These are phyloP conservation scores for Montipora foliosa DNA, from an alignment of 64 coral and sea anemone species.

Conservation along the genomic window DNA sequence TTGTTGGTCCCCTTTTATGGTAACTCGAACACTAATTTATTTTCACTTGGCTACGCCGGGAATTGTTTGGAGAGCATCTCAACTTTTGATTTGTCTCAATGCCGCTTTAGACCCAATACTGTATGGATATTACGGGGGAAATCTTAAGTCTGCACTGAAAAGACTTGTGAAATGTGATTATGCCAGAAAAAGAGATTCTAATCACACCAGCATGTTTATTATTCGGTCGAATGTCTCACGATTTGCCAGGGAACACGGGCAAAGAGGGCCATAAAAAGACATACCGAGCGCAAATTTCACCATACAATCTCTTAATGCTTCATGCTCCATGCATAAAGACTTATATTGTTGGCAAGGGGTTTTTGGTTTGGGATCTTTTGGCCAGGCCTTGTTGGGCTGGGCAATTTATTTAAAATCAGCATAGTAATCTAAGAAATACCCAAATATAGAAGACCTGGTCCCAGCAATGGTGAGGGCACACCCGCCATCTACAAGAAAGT, in stretches of 20 bases:
- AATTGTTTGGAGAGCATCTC: conserved; percentile 23
- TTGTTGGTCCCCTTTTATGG: conserved; percentile 39
- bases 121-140: conserved; percentile 23
- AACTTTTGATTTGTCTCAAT: conserved; percentile 35
- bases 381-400: no score
- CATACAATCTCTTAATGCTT: background rate
- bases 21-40: conserved; percentile 17
- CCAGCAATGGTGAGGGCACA: no score
- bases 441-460: no score
- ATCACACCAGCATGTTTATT: background rate
- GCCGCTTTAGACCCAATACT: conserved; percentile 6
- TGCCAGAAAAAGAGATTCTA: background rate
- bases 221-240: background rate
- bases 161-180: background rate
- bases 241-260: background rate
- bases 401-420: no score
- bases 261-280: no score
- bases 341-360: no score
- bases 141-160: background rate
- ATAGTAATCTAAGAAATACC: no score
- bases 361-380: no score
- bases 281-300: background rate
- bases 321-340: no score
- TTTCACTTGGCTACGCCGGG: conserved; percentile 19
- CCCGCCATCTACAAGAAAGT: no score